Conservation (phyloP, 2,888 invertebrate species). For the Conops quadrifasciatus region DNA sequence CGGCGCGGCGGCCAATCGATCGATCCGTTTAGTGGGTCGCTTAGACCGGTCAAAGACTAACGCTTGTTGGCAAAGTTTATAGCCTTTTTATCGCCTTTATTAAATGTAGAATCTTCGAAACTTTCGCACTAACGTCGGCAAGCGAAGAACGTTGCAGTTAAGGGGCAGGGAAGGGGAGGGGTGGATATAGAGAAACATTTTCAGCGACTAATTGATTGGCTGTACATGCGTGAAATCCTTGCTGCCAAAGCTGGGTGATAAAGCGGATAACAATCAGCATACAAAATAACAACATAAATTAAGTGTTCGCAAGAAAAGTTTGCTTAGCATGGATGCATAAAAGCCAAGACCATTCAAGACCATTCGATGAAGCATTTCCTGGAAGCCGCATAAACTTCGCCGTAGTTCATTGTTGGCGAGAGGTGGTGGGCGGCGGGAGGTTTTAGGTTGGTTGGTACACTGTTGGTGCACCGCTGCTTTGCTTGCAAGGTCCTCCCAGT, state of each 20-base stretch:
- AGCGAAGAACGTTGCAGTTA: not conserved
- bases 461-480: no score
- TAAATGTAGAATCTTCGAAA: constrained; percentile 5
- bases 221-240: constrained; percentile 28
- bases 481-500: no score
- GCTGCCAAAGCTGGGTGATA: constrained; percentile 13
- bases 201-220: constrained; percentile 29
- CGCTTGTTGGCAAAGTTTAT: not conserved
- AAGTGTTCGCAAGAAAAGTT: constrained; percentile 23
- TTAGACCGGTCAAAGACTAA: no score
- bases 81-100: constrained; percentile 12
- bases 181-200: not conserved
- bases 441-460: no score
- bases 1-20: no score
- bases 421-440: no score
- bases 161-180: not conserved
- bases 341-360: constrained; percentile 19
- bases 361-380: constrained; percentile 20
- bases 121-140: not conserved
- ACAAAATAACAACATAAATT: constrained; percentile 32
- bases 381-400: constrained; percentile 23
- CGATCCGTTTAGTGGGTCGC: no score
- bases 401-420: constrained; percentile 17
- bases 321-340: constrained; percentile 5
- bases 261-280: constrained; percentile 32